Evolutionary conservation across 2,888 invertebrate genomes (phyloP).

Genomic region (Uropetala carovei): DNA sequence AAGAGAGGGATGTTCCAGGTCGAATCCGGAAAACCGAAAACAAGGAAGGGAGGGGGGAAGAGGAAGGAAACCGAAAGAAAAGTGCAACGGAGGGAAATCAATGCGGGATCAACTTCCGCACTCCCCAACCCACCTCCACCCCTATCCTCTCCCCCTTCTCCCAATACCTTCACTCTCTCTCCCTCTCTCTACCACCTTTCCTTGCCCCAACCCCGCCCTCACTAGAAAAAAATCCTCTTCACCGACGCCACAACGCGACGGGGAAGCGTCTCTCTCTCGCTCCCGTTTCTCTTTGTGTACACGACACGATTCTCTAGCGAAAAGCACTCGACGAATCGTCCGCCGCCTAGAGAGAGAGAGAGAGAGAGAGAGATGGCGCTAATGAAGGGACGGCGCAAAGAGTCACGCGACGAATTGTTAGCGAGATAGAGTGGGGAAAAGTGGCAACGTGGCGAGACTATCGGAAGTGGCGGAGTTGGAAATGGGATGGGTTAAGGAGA

Average conservation of each 20-base stretch:
- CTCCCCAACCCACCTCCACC: no score
- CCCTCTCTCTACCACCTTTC: no score
- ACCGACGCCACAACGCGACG: not conserved
- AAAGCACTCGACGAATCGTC: not conserved
- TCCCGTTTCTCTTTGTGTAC: not conserved
- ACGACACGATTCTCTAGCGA: conserved; percentile 1
- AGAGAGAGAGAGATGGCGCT: conserved; percentile 31
- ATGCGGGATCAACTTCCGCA: not conserved
- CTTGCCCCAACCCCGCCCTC: not conserved
- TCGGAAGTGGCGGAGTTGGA: not conserved
- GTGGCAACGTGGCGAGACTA: not conserved
- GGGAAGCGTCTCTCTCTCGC: no score
- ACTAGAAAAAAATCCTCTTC: not conserved
- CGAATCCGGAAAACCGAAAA: no score
- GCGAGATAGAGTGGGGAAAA: not conserved
- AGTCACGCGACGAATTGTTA: not conserved
- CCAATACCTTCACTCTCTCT: no score
- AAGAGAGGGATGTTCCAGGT: no score
- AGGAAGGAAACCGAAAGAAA: not conserved
- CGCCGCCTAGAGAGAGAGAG: not conserved
- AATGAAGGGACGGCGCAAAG: not conserved
- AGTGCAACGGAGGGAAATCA: conserved; percentile 3
- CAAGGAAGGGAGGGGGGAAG: no score
- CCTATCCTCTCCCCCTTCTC: no score
- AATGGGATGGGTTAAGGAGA: not conserved